A percentile compares a stretch with the other conserved stretches of the same genome.
Conservation (phyloP, 2,888 invertebrate genomes). For the Napeogenes sylphis region DNA sequence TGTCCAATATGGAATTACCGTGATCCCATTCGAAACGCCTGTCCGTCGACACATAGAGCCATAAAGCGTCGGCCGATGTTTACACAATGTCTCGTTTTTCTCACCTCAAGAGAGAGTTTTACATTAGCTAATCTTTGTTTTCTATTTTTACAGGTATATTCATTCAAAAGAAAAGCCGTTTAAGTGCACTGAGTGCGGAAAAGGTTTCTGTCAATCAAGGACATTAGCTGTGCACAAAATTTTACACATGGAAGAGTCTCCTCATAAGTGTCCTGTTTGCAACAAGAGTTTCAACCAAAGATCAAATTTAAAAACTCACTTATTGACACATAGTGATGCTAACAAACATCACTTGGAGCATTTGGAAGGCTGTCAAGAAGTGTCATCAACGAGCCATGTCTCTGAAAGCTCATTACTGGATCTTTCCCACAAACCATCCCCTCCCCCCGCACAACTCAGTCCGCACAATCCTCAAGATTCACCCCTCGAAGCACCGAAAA, state of each 20-base stretch:
- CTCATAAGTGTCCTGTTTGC: conserved; percentile 94
- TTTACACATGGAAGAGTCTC: conserved; percentile 94
- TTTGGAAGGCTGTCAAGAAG: conserved; percentile 73
- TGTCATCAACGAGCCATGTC: conserved; percentile 70
- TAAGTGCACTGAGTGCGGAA: conserved; percentile 97
- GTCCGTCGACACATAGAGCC: conserved; percentile 42
- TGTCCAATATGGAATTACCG: conserved; percentile 55
- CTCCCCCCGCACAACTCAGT: conserved; percentile 50
- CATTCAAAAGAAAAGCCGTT: conserved; percentile 99
- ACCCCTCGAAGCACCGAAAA: conserved; percentile 63
- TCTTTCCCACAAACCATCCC: conserved; percentile 75
- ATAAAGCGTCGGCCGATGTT: conserved; percentile 48
- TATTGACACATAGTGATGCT: conserved; percentile 89
- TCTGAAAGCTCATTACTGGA: conserved; percentile 73
- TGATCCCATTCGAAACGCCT: conserved; percentile 52
- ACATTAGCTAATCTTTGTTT: conserved; percentile 39
- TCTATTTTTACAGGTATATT: conserved; percentile 87
- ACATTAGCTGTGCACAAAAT: conserved; percentile 97
- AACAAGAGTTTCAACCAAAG: conserved; percentile 94
- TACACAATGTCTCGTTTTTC: conserved; percentile 43
- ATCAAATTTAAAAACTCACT: conserved; percentile 93
- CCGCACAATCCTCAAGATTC: conserved; percentile 55
- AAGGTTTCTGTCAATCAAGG: conserved; percentile 98
- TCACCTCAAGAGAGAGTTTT: conserved; percentile 45
- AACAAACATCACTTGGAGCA: conserved; percentile 71